Percentiles rank a stretch among this genome's conserved stretches.
Conservation (phyloP, 2,888 invertebrate species). For the Callosobruchus maculatus region DNA sequence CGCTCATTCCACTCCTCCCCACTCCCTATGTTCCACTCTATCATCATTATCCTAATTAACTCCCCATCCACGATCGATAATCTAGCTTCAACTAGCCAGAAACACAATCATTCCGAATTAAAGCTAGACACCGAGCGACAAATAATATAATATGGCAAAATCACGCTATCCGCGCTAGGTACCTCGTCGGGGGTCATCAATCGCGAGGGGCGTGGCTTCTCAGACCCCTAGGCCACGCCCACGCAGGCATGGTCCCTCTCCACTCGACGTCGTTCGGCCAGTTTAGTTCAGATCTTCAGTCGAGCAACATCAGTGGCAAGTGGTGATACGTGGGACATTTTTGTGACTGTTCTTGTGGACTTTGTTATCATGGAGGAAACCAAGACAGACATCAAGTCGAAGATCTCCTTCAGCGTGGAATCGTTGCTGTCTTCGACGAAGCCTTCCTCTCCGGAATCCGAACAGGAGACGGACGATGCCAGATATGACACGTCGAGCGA, state of each 20-base stretch:
- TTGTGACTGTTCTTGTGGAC: constrained; percentile 15
- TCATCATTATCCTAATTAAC: not conserved
- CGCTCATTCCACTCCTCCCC: not conserved
- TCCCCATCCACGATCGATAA: constrained; percentile 3
- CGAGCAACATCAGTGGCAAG: not conserved
- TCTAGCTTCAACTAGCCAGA: constrained; percentile 10
- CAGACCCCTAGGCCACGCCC: constrained; percentile 25
- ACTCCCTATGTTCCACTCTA: constrained; percentile 1
- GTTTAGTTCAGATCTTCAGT: constrained; percentile 25
- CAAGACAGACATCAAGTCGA: constrained; percentile 54
- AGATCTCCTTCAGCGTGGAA: constrained; percentile 73
- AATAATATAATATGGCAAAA: constrained; percentile 44
- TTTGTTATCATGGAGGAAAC: constrained; percentile 42
- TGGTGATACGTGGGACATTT: constrained; percentile 3
- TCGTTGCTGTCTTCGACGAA: constrained; percentile 51
- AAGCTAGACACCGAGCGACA: constrained; percentile 39
- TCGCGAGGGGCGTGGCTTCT: constrained; percentile 31
- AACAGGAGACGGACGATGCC: constrained; percentile 27
- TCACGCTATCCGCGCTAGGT: constrained; percentile 29
- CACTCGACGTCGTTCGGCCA: constrained; percentile 22
- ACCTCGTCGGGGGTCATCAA: constrained; percentile 38
- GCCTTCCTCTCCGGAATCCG: constrained; percentile 9
- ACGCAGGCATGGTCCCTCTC: constrained; percentile 33
- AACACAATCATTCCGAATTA: constrained; percentile 41
- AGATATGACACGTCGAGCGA: constrained; percentile 34